phyloP scores from a whole-genome alignment of 2,797 vertebrate genomes.

The Crocodylus rhombifer region DNA sequence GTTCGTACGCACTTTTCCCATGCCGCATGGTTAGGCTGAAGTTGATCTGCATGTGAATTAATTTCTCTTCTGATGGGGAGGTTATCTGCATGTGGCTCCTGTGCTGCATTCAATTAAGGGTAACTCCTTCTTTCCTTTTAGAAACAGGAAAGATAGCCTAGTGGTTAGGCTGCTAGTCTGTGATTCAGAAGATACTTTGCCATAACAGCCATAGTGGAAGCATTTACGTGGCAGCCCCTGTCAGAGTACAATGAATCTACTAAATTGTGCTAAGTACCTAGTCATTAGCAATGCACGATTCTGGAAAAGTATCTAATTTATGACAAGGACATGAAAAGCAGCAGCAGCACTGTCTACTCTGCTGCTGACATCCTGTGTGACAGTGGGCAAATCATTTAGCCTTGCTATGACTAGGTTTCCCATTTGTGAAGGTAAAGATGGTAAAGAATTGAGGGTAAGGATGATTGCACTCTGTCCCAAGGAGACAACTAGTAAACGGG shows the following conservation, averaged over 20 bases:
- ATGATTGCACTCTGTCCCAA: no score
- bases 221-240: no score
- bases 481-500: no score
- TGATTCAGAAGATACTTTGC: neutral
- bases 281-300: no score
- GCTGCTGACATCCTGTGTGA: neutral
- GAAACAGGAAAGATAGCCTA: neutral
- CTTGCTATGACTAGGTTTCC: neutral
- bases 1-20: neutral
- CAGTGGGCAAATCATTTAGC: neutral
- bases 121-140: neutral
- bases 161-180: neutral
- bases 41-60: neutral
- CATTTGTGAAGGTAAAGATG: neutral
- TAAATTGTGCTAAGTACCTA: no score
- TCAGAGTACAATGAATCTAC: no score
- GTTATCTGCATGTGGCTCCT: neutral
- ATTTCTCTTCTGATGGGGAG: neutral
- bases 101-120: neutral
- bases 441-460: no score
- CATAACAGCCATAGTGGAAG: no score
- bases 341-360: neutral
- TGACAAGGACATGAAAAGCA: no score
- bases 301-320: no score
- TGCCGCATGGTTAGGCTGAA: neutral